phyloP scores from a whole-genome alignment of 2,797 vertebrate genomes.

The Aphelocoma californica region DNA sequence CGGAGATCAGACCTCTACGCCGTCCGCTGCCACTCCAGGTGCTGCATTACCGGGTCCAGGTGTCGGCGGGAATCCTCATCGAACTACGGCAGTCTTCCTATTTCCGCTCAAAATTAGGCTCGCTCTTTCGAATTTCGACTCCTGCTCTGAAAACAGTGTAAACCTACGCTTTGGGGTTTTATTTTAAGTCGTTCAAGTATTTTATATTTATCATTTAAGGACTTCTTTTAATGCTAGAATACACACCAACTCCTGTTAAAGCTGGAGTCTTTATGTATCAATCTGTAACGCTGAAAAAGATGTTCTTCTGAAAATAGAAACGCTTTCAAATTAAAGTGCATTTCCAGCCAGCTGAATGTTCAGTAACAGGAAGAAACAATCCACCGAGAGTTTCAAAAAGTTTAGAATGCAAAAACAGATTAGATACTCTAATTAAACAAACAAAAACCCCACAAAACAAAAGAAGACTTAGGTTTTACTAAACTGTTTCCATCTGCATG shows the following conservation, averaged over 20 bases:
- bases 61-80: not conserved
- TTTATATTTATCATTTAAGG: not conserved
- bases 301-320: not conserved
- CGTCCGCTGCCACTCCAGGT: not conserved
- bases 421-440: not conserved
- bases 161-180: not conserved
- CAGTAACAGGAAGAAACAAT: not conserved
- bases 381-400: not conserved
- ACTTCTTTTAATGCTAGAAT: not conserved
- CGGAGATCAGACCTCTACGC: not conserved
- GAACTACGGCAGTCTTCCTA: not conserved
- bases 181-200: not conserved
- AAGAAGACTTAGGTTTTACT: not conserved
- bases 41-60: not conserved
- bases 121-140: not conserved
- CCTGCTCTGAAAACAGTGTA: slow-evolving; percentile 1
- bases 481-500: not conserved
- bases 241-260: not conserved
- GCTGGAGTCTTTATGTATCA: not conserved
- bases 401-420: not conserved
- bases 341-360: not conserved
- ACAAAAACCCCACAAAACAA: not conserved
- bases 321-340: not conserved
- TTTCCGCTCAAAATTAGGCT: not conserved
- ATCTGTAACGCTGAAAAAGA: not conserved